phyloP scores from a whole-genome alignment of 1,140 invertebrate species.

The Drosophila santomea region DNA sequence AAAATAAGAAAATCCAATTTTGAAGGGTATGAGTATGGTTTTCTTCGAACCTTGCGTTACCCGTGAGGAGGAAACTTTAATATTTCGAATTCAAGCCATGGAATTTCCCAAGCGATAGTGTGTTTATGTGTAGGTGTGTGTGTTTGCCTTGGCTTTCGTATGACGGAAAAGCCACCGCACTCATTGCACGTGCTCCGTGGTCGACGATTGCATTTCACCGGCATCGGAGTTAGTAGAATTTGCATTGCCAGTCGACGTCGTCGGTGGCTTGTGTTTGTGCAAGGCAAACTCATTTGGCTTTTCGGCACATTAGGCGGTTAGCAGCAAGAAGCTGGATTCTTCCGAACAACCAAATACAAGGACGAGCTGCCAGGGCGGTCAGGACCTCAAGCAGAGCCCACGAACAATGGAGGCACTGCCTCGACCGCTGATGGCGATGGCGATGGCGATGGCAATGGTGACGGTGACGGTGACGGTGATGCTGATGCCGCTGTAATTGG shows the following conservation, averaged over 20 bases:
- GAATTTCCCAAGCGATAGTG: background rate
- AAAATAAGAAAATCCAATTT: background rate
- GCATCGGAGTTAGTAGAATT: conserved; percentile 32
- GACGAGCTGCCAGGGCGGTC: background rate
- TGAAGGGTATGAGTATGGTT: background rate
- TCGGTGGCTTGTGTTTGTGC: conserved; percentile 31
- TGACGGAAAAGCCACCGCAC: conserved; percentile 47
- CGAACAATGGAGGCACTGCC: conserved; percentile 16
- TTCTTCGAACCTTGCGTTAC: background rate
- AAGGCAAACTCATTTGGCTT: conserved; percentile 75
- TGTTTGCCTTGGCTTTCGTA: conserved; percentile 58
- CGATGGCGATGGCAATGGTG: conserved; percentile 14
- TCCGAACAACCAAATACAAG: conserved; percentile 59
- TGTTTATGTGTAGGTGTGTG: conserved; percentile 6
- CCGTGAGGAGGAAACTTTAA: conserved; percentile 12
- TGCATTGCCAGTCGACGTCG: conserved; percentile 15
- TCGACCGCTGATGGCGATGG: conserved; percentile 27
- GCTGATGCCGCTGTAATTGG: conserved; percentile 65
- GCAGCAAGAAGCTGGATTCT: conserved; percentile 33
- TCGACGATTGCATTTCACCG: conserved; percentile 71
- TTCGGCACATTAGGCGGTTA: conserved; percentile 54
- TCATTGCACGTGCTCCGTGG: conserved; percentile 55
- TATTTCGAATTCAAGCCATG: conserved; percentile 31
- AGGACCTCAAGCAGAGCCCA: conserved; percentile 25
- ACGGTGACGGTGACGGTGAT: conserved; percentile 38